A percentile compares a stretch with the other conserved stretches of the same genome.
Conservation (phyloP, 1,140 invertebrate genomes). For the Dendrolimus kikuchii region DNA sequence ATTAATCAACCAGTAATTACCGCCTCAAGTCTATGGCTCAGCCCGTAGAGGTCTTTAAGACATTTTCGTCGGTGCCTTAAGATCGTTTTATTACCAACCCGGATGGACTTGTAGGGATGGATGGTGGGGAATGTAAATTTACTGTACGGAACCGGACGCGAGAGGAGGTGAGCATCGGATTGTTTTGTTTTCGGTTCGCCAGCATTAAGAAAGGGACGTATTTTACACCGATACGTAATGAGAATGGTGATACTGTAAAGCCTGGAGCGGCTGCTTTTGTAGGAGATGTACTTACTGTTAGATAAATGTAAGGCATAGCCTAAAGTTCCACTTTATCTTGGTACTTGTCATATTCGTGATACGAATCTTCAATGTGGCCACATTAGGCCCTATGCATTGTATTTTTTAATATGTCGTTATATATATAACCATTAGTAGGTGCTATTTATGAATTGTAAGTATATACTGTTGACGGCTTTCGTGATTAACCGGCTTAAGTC, state of each 20-base stretch:
- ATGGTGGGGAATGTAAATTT: conserved; percentile 69
- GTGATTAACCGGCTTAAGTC: no score
- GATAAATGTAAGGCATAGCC: no score
- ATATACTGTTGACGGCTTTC: no score
- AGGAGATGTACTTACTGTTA: neutral
- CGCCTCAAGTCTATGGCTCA: conserved; percentile 18
- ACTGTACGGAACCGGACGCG: conserved; percentile 61
- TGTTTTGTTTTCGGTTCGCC: conserved; percentile 59
- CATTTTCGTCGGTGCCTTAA: conserved; percentile 55
- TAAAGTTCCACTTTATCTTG: no score
- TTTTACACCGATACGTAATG: conserved; percentile 29
- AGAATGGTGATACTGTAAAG: neutral
- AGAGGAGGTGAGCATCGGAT: conserved; percentile 58
- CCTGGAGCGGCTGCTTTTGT: neutral
- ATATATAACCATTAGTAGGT: no score
- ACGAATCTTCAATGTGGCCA: no score
- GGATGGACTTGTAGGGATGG: conserved; percentile 64
- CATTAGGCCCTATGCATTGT: no score
- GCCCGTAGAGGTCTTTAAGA: conserved; percentile 34
- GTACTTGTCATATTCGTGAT: no score
- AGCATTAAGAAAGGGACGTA: conserved; percentile 32
- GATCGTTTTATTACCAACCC: conserved; percentile 67
- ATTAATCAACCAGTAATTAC: neutral
- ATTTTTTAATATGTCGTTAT: no score
- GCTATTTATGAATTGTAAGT: no score